Conservation (phyloP, 2,113 vertebrate genomes). For the Pedionomus torquatus region DNA sequence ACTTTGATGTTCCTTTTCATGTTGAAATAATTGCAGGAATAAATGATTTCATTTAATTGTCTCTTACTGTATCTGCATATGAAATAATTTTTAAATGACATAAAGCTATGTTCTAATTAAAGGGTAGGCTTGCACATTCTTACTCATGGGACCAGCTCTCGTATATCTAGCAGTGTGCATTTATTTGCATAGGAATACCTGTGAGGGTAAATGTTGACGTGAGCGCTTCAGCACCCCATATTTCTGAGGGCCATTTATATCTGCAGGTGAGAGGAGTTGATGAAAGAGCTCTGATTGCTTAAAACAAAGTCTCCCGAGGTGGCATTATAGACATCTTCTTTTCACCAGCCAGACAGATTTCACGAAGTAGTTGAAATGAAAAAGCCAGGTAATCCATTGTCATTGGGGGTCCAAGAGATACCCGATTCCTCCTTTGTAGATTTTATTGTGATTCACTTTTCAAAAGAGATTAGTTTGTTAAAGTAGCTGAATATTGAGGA, state of each 20-base stretch:
- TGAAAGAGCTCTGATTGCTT: not conserved
- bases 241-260: not conserved
- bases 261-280: not conserved
- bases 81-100: not conserved
- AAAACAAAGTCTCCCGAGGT: not conserved
- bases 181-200: not conserved
- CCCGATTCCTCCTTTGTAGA: not conserved
- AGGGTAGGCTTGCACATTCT: not conserved
- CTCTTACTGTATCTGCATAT: conserved; percentile 12
- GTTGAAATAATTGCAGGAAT: conserved; percentile 14
- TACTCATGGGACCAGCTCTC: not conserved
- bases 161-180: not conserved
- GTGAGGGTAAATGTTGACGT: not conserved
- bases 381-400: accelerated
- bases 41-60: conserved; percentile 18
- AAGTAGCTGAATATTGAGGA: not conserved
- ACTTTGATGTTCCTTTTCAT: conserved; percentile 20
- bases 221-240: not conserved
- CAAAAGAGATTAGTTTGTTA: not conserved
- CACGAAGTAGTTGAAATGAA: not conserved
- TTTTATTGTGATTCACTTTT: not conserved
- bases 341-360: not conserved
- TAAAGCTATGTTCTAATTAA: not conserved
- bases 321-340: not conserved
- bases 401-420: not conserved